phyloP scores from a whole-genome alignment of 1,140 invertebrate genomes.

The Octopus bimaculoides region DNA sequence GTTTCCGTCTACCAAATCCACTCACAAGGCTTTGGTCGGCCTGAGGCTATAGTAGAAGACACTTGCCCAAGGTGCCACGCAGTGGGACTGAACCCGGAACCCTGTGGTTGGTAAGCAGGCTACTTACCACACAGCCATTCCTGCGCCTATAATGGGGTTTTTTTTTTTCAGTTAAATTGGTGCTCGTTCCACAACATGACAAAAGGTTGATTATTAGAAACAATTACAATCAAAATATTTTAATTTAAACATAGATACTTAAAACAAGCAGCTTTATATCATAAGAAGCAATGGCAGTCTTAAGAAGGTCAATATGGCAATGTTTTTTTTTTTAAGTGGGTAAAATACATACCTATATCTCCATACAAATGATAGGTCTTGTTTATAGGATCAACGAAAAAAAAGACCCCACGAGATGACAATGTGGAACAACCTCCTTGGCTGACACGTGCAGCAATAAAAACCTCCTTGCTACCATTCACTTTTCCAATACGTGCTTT shows the following conservation, averaged over 20 bases:
- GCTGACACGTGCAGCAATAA: constrained; percentile 40
- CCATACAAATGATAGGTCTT: constrained; percentile 34
- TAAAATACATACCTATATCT: constrained; percentile 34
- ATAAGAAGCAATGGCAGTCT: not conserved
- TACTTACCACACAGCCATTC: too few species aligned
- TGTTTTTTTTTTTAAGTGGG: not conserved
- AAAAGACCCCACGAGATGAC: constrained; percentile 37
- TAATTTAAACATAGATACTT: not conserved
- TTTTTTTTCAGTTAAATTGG: too few species aligned
- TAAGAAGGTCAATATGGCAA: not conserved
- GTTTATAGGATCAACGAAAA: constrained; percentile 34
- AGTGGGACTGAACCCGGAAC: too few species aligned
- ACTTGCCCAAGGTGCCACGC: too few species aligned
- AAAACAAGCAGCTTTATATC: not conserved
- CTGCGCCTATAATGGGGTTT: too few species aligned
- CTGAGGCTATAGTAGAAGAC: too few species aligned
- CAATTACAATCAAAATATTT: not conserved
- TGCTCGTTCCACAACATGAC: not conserved
- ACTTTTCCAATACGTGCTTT: constrained; percentile 33
- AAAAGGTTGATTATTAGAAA: not conserved
- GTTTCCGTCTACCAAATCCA: too few species aligned
- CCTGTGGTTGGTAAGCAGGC: too few species aligned
- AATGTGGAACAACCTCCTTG: constrained; percentile 32
- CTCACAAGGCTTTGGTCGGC: too few species aligned
- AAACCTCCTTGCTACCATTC: constrained; percentile 44